These are phyloP conservation scores for Crotalus helleri DNA, from an alignment of 2,113 vertebrate species.

Conservation along the genomic window DNA sequence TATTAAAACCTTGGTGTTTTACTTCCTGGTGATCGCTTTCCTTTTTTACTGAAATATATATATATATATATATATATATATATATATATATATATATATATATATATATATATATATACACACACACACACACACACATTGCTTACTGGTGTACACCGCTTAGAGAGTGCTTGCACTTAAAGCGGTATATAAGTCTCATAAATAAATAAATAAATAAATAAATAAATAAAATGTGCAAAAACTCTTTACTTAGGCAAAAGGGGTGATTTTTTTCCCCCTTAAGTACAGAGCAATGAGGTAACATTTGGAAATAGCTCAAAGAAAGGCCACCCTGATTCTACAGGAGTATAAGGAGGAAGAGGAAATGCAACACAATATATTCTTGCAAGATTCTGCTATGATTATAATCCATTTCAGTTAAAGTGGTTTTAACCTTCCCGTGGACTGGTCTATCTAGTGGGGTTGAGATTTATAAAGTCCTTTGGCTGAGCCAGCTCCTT, in stretches of 20 bases:
- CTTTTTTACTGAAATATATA: too few species aligned
- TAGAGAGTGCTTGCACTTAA: too few species aligned
- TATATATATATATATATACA: too few species aligned
- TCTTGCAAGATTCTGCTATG: not conserved
- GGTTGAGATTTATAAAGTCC: not conserved
- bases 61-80: too few species aligned
- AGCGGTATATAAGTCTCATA: too few species aligned
- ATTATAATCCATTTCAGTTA: not conserved
- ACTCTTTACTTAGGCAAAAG: not conserved
- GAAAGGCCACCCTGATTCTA: not conserved
- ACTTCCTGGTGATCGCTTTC: too few species aligned
- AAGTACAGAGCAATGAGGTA: not conserved
- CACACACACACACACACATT: too few species aligned
- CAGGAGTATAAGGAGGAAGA: not conserved
- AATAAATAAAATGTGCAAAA: not conserved
- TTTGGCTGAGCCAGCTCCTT: not conserved
- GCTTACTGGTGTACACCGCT: too few species aligned
- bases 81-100: too few species aligned
- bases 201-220: too few species aligned
- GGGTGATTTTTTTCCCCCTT: not conserved
- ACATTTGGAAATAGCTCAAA: not conserved
- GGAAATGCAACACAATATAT: not conserved
- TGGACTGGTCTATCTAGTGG: not conserved
- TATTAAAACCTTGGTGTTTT: too few species aligned
- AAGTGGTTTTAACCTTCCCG: not conserved